Percentiles rank a stretch among this genome's conserved stretches.
phyloP scores from a whole-genome alignment of 2,888 invertebrate genomes.

The Galerucella calmariensis region DNA sequence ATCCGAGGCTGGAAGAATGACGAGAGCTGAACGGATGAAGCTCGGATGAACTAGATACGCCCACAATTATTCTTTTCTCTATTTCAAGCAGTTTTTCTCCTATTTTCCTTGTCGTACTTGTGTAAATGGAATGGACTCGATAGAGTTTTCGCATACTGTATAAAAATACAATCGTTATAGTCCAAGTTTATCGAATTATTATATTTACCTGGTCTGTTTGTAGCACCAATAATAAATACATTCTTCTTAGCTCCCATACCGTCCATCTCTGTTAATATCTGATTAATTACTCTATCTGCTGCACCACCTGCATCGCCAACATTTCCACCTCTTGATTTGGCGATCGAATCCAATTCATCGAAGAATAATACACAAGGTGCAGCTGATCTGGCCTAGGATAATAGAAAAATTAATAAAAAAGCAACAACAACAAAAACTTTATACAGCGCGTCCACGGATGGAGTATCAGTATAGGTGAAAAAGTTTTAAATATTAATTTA shows the following conservation, averaged over 20 bases:
- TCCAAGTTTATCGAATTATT: conserved; percentile 22
- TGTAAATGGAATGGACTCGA: too few species aligned
- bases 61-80: too few species aligned
- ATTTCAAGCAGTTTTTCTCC: too few species aligned
- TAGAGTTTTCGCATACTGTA: background rate
- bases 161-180: conserved; percentile 28
- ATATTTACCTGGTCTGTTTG: conserved; percentile 78
- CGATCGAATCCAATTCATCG: conserved; percentile 99
- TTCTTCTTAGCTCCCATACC: conserved; percentile 99
- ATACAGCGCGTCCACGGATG: too few species aligned
- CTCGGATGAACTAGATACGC: too few species aligned
- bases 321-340: conserved; percentile 97
- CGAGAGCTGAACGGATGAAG: too few species aligned
- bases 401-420: conserved; percentile 26
- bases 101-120: too few species aligned
- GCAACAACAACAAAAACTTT: too few species aligned
- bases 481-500: too few species aligned
- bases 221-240: conserved; percentile 98
- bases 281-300: conserved; percentile 99
- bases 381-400: conserved; percentile 88
- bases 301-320: conserved; percentile 98
- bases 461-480: too few species aligned
- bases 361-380: conserved; percentile 99
- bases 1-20: too few species aligned
- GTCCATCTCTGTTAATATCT: conserved; percentile 99